phyloP scores from a whole-genome alignment of 1,140 invertebrate genomes.

The Neuroterus valhalla region DNA sequence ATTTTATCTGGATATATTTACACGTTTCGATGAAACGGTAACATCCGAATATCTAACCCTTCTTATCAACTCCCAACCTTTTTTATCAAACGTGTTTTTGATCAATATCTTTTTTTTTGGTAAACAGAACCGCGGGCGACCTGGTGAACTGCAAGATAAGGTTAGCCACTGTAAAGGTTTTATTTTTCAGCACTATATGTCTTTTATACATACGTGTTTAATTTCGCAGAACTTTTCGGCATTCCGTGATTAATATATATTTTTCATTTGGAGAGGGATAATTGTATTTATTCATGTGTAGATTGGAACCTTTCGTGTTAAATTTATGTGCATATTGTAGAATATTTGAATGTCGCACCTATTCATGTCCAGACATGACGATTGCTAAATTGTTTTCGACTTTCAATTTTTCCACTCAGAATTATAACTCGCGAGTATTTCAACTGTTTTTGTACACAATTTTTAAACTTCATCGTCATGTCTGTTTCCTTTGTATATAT shows the following conservation, averaged over 20 bases:
- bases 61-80: neutral
- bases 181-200: slow-evolving; percentile 11
- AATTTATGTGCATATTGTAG: neutral
- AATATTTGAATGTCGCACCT: slow-evolving; percentile 4
- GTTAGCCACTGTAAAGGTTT: slow-evolving; percentile 66
- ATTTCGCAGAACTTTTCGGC: slow-evolving; percentile 20
- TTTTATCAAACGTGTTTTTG: neutral
- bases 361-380: neutral
- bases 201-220: slow-evolving; percentile 41
- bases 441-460: neutral
- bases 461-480: too few species aligned
- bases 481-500: too few species aligned
- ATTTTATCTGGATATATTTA: slow-evolving; percentile 11
- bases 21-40: slow-evolving; percentile 27
- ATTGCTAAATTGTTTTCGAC: neutral
- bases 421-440: neutral
- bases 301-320: slow-evolving; percentile 11
- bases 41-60: slow-evolving; percentile 15
- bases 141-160: slow-evolving; percentile 75
- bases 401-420: neutral
- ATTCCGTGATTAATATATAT: slow-evolving; percentile 20
- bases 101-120: slow-evolving; percentile 50
- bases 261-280: neutral
- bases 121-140: slow-evolving; percentile 70
- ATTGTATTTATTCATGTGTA: slow-evolving; percentile 5